phyloP scores from a whole-genome alignment of 2,113 vertebrate species.

The Capreolus pygargus region DNA sequence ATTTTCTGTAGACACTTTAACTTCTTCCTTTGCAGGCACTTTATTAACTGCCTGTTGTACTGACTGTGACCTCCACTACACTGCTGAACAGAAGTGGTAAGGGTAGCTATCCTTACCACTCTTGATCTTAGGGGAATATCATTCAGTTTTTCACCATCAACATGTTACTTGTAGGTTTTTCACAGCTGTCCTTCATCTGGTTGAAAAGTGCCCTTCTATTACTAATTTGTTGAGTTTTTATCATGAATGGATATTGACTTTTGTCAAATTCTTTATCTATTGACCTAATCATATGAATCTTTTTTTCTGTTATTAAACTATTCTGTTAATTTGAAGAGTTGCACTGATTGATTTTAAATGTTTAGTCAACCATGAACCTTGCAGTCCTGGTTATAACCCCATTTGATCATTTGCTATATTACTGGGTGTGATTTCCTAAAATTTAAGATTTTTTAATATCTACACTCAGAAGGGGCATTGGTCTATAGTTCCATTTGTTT shows the following conservation, averaged over 20 bases:
- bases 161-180: not conserved
- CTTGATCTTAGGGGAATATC: not conserved
- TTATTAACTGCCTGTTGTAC: not conserved
- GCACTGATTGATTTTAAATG: not conserved
- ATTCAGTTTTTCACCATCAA: not conserved
- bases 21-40: not conserved
- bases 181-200: not conserved
- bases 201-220: not conserved
- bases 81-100: not conserved
- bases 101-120: not conserved
- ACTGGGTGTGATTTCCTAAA: conserved; percentile 4
- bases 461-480: not conserved
- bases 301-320: not conserved
- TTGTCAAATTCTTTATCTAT: not conserved
- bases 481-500: not conserved
- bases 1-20: not conserved
- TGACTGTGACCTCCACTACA: not conserved
- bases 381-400: not conserved
- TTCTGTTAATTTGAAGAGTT: not conserved
- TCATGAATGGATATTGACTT: not conserved
- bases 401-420: not conserved
- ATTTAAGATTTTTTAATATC: not conserved
- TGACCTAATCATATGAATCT: not conserved
- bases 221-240: not conserved
- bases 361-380: not conserved